Percentiles rank a stretch among this genome's conserved stretches.
phyloP scores from a whole-genome alignment of 2,113 vertebrate genomes.

The Scatophagus argus region DNA sequence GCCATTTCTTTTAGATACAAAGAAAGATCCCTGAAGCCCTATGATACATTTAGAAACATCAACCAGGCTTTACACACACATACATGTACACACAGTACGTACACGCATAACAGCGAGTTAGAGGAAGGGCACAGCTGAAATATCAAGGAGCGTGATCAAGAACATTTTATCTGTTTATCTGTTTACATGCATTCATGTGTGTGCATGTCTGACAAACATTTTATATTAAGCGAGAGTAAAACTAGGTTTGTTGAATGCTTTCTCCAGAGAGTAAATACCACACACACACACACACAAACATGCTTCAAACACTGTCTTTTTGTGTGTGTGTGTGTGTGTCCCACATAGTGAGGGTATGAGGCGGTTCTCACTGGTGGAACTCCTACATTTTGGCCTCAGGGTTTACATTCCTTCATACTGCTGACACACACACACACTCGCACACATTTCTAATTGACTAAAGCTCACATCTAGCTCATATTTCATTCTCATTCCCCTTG shows the following conservation, averaged over 20 bases:
- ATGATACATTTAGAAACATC: constrained; percentile 61
- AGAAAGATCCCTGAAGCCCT: constrained; percentile 23
- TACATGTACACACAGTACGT: constrained; percentile 8
- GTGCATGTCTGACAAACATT: not conserved
- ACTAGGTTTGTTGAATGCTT: constrained; percentile 23
- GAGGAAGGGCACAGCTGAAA: not conserved
- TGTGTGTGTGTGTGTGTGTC: constrained; percentile 24
- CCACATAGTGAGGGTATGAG: too few species aligned
- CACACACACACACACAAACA: not conserved
- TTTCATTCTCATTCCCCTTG: constrained; percentile 9
- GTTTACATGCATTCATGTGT: not conserved
- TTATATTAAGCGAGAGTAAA: constrained; percentile 10
- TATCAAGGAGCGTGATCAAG: constrained; percentile 11
- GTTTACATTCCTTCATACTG: too few species aligned
- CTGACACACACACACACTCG: constrained; percentile 39
- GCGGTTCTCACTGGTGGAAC: too few species aligned
- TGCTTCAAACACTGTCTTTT: constrained; percentile 28
- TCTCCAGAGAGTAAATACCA: constrained; percentile 35
- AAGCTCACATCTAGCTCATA: constrained; percentile 20
- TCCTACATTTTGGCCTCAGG: too few species aligned
- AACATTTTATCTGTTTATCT: not conserved
- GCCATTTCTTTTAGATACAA: not conserved
- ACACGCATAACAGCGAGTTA: not conserved
- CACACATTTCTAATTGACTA: constrained; percentile 45
- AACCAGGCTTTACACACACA: constrained; percentile 13